Percentiles rank a stretch among this genome's conserved stretches.
Evolutionary conservation across 2,888 invertebrate genomes (phyloP).

Genomic region (Entomobrya proxima): DNA sequence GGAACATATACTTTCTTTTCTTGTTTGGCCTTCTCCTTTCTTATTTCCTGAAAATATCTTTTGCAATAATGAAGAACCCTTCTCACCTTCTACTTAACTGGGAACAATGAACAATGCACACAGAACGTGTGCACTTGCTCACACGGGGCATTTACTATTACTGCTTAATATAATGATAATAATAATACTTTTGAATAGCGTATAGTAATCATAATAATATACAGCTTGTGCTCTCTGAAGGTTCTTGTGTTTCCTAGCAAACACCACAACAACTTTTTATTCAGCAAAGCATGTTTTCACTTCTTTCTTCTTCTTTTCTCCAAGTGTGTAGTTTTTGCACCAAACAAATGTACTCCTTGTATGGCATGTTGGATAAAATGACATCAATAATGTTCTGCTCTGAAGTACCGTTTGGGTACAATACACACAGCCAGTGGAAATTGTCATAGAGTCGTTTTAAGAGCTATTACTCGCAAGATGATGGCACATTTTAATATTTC

Average conservation of each 20-base stretch:
- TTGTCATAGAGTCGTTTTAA: not conserved
- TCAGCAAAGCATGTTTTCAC: too few relatives aligned
- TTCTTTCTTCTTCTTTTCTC: not conserved
- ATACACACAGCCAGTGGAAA: not conserved
- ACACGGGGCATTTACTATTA: not conserved
- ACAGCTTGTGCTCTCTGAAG: not conserved
- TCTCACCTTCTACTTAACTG: not conserved
- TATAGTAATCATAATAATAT: not conserved
- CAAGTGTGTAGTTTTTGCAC: not conserved
- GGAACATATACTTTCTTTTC: not conserved
- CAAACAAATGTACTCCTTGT: not conserved
- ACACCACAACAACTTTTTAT: not conserved
- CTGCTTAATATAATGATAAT: too few relatives aligned
- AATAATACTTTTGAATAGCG: not conserved
- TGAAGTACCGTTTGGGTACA: not conserved
- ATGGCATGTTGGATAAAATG: too few relatives aligned
- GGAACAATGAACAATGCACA: not conserved
- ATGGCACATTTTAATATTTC: not conserved
- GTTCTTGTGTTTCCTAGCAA: not conserved
- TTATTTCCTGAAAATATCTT: not conserved
- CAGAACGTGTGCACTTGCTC: not conserved
- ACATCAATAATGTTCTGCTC: not conserved
- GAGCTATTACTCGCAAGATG: conserved; percentile 5
- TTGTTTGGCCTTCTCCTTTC: not conserved
- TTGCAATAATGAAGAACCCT: not conserved